Evolutionary conservation across 2,888 invertebrate species (phyloP).

Genomic region (Thyatira batis): DNA sequence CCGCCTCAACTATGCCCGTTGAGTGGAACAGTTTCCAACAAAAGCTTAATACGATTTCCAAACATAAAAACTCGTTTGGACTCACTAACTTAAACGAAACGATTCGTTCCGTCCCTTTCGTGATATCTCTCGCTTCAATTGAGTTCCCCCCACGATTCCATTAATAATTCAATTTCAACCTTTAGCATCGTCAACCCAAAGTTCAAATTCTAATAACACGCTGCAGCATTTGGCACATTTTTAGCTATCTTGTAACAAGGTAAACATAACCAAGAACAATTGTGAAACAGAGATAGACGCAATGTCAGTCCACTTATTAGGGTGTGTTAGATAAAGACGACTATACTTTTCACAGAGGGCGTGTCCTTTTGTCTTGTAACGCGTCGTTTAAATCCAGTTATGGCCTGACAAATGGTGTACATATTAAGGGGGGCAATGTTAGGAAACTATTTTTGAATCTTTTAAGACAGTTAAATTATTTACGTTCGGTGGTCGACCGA

Average conservation of each 20-base stretch:
- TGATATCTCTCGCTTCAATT: constrained; percentile 68
- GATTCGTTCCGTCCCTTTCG: constrained; percentile 70
- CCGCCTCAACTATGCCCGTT: constrained; percentile 79
- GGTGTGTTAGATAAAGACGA: constrained; percentile 42
- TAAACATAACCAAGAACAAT: constrained; percentile 61
- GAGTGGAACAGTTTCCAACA: constrained; percentile 81
- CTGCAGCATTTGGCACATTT: constrained; percentile 53
- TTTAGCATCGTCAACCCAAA: constrained; percentile 7
- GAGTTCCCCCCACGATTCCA: constrained; percentile 57
- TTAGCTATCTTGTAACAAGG: constrained; percentile 55
- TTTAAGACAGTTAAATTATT: constrained; percentile 83
- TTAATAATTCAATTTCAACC: constrained; percentile 31
- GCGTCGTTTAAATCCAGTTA: constrained; percentile 81
- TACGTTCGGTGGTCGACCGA: constrained; percentile 74
- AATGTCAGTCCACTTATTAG: constrained; percentile 6
- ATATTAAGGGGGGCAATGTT: constrained; percentile 82
- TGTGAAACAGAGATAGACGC: constrained; percentile 54
- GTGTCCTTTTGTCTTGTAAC: constrained; percentile 66
- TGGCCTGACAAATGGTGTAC: constrained; percentile 82
- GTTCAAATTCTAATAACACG: constrained; percentile 25
- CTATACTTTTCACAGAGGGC: constrained; percentile 55
- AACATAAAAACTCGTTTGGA: constrained; percentile 82
- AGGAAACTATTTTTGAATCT: constrained; percentile 83
- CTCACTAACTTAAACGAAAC: constrained; percentile 79
- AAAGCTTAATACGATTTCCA: constrained; percentile 83